Evolutionary conservation across 2,888 invertebrate species (phyloP).

Genomic region (Acholoe squamosa): DNA sequence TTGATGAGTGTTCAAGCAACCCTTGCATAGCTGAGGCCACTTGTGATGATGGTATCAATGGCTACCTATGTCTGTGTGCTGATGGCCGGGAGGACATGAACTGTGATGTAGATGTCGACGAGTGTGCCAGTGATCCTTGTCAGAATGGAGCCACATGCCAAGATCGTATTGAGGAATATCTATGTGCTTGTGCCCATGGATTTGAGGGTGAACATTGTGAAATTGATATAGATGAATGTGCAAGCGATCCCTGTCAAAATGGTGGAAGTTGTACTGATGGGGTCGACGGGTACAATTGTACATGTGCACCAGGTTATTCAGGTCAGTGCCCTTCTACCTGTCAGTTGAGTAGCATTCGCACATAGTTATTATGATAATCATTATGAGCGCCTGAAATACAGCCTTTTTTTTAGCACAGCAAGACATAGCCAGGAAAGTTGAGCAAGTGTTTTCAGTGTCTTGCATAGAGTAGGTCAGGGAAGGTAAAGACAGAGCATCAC

Average conservation of each 20-base stretch:
- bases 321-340: not conserved
- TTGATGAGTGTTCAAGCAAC: conserved; percentile 87
- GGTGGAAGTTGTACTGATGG: conserved; percentile 89
- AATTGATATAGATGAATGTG: conserved; percentile 30
- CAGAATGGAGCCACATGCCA: conserved; percentile 87
- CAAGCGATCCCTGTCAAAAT: conserved; percentile 90
- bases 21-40: conserved; percentile 96
- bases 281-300: conserved; percentile 72
- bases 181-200: conserved; percentile 22
- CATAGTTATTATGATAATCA: not conserved
- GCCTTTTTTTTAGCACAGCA: too few species aligned
- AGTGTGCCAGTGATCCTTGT: conserved; percentile 87
- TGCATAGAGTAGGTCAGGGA: too few species aligned
- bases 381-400: too few species aligned
- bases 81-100: not conserved
- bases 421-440: too few species aligned
- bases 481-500: too few species aligned
- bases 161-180: conserved; percentile 25
- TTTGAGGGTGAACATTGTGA: conserved; percentile 38
- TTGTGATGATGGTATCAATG: conserved; percentile 85
- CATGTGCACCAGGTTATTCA: conserved; percentile 46
- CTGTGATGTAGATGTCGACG: not conserved
- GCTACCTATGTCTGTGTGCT: conserved; percentile 32
- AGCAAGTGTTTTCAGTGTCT: too few species aligned
- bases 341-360: not conserved